Conservation (phyloP, 1,140 invertebrate genomes). For the Adelges cooleyi region DNA sequence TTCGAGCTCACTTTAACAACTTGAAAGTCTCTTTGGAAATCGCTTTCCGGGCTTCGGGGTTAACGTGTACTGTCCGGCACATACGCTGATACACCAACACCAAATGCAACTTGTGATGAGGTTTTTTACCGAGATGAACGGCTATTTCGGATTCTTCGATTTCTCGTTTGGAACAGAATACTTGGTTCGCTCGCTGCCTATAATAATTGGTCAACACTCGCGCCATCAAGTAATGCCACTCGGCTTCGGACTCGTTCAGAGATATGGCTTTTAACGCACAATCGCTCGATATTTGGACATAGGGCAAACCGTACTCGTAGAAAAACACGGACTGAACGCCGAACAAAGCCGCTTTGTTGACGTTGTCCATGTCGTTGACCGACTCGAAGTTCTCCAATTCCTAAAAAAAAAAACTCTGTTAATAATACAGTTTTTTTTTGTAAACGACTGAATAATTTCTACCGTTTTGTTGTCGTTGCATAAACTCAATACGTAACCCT, state of each 20-base stretch:
- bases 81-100: neutral
- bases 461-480: neutral
- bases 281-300: neutral
- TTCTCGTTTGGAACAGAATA: constrained; percentile 6
- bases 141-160: constrained; percentile 5
- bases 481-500: neutral
- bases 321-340: constrained; percentile 13
- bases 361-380: constrained; percentile 3
- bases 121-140: neutral
- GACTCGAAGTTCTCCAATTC: neutral
- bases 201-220: constrained; percentile 3
- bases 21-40: no score
- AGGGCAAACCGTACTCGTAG: constrained; percentile 6
- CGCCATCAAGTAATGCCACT: constrained; percentile 12
- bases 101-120: constrained; percentile 11
- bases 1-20: neutral
- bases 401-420: neutral
- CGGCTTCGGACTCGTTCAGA: neutral
- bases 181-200: neutral
- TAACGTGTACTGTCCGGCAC: neutral
- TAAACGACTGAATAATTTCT: neutral
- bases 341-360: constrained; percentile 5
- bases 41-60: neutral
- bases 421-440: neutral
- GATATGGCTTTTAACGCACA: constrained; percentile 3